Percentiles rank a stretch among this genome's conserved stretches.
Evolutionary conservation across 2,888 invertebrate species (phyloP).

Genomic region (Eupelmus urozonus): DNA sequence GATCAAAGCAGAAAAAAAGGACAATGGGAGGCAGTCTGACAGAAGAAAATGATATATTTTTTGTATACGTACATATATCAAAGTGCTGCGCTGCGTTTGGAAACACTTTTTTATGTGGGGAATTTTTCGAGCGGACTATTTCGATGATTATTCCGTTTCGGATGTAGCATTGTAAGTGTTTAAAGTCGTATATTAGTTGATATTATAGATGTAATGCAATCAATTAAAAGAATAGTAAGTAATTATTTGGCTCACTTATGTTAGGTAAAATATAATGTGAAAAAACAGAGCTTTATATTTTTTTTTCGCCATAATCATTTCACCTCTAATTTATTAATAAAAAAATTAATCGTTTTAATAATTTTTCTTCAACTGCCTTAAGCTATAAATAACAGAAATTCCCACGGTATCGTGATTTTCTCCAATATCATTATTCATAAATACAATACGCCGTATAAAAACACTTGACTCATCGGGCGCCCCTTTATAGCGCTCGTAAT

Average conservation of each 20-base stretch:
- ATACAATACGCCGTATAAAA: conserved; percentile 33
- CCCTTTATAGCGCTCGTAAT: conserved; percentile 13
- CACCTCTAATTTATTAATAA: too few species aligned
- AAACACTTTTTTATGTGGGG: conserved; percentile 19
- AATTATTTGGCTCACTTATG: too few species aligned
- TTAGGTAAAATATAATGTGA: too few species aligned
- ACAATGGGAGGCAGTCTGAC: conserved; percentile 36
- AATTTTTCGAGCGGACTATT: conserved; percentile 7
- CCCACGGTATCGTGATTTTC: conserved; percentile 22
- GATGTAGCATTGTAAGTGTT: too few species aligned
- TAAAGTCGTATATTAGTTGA: too few species aligned
- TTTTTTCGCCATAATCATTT: too few species aligned
- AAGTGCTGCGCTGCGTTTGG: conserved; percentile 12
- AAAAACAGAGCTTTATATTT: too few species aligned
- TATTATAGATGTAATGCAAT: too few species aligned
- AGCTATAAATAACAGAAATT: background rate
- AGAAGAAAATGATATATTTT: conserved; percentile 54
- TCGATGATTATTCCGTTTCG: conserved; percentile 26
- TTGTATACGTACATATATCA: conserved; percentile 37
- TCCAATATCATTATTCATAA: conserved; percentile 12
- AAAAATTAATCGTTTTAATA: too few species aligned
- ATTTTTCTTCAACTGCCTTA: too few species aligned
- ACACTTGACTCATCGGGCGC: conserved; percentile 17
- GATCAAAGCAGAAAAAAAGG: conserved; percentile 48
- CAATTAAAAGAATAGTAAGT: too few species aligned